Evolutionary conservation across 2,888 invertebrate genomes (phyloP).

Genomic region (Euzophera pinguis): DNA sequence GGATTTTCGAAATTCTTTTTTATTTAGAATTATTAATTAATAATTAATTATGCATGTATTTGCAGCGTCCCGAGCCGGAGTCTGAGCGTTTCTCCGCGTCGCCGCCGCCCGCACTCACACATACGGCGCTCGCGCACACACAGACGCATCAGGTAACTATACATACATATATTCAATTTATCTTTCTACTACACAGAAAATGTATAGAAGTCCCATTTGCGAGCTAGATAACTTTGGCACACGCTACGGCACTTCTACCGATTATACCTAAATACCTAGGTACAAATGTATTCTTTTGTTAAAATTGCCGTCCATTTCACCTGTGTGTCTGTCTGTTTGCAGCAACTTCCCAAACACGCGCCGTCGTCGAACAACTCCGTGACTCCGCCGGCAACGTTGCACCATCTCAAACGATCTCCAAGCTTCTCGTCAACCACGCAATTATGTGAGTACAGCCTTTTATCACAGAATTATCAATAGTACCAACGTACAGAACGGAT

Average conservation of each 20-base stretch:
- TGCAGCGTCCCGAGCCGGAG: constrained; percentile 27
- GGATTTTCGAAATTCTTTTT: too few species aligned
- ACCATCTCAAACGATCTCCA: constrained; percentile 68
- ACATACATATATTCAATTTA: too few species aligned
- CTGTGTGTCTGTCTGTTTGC: too few species aligned
- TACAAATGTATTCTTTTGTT: too few species aligned
- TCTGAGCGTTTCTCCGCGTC: constrained; percentile 29
- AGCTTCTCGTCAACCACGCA: constrained; percentile 59
- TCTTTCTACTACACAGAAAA: too few species aligned
- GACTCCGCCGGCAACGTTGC: constrained; percentile 43
- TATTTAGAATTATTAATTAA: background rate
- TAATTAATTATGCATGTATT: background rate
- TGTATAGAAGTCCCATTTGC: too few species aligned
- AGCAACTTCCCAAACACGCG: constrained; percentile 45
- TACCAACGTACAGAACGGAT: too few species aligned
- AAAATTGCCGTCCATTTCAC: too few species aligned
- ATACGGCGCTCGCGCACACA: constrained; percentile 19
- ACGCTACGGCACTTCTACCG: too few species aligned
- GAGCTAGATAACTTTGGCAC: too few species aligned
- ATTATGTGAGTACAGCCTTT: constrained; percentile 58
- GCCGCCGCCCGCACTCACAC: constrained; percentile 15
- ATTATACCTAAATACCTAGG: too few species aligned
- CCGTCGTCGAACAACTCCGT: constrained; percentile 26
- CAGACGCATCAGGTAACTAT: constrained; percentile 25
- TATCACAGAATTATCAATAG: too few species aligned